Evolutionary conservation across 1,140 invertebrate genomes (phyloP), one percentile per base, ranked within the genome.

Genomic region (Pseudobourletiella spinata): DNA sequence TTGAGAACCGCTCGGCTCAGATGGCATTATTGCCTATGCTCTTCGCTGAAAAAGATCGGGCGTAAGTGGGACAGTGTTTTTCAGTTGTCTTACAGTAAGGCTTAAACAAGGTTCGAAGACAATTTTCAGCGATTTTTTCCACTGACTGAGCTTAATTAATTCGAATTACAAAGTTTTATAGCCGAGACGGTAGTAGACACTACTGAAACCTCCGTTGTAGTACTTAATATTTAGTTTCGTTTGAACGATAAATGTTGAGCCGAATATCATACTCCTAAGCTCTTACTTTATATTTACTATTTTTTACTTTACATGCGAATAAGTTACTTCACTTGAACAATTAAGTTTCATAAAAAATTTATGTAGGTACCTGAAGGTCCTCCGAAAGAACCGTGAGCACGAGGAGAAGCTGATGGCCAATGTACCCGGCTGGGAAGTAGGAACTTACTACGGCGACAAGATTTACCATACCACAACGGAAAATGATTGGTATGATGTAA

Each of bases 381-480:
- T 90, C 2, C 79, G 85, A 55, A 79, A 79, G 48, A 92, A 91
- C 76, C 80, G 89, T 18, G 89, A 94, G 54, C 85, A 86, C 59
- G 91, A 96, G 76, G 80, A 80, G 43, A 81, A 89, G 61, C 76
- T 95, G 11, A 95, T 95, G 92, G 83, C 83, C 61, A 83, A 93
- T 75, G 87, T 91, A 2, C 84, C 85, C 60, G 88, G 87, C 70
- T 95, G 92, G 92, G 83, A 85, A 77, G 84, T 89, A 24, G 91
- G 91, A 16, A 95, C 88, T 4, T 87, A 82, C 71, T 91, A 85
- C 68, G 89, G 89, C 11, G 84, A 91, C 73, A 85, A 84, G 46
- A 76, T 94, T 30, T 95, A 81, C 76, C 84, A 85, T 72, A 80
- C 78, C 16, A 56, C 74, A 22, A 71, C 74, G 4, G 67, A 75